Evolutionary conservation across 2,888 invertebrate genomes (phyloP), one percentile per base, ranked within the genome.

Genomic region (Drosophila nigritarsus): DNA sequence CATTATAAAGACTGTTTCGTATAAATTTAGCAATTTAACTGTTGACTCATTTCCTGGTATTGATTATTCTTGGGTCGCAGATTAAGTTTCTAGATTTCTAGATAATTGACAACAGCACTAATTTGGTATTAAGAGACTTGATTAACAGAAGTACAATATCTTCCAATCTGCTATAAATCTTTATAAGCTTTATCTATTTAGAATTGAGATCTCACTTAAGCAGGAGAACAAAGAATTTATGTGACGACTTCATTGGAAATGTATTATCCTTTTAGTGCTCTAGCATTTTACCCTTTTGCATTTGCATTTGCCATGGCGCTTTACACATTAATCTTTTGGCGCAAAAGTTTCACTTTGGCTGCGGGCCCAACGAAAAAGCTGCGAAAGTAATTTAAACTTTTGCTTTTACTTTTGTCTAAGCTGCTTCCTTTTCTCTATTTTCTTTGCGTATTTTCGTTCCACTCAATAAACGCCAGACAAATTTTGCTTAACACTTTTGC

Each of bases 331-430:
- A 88, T 85, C 88, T 88, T 74, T 68, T 65, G 78, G 69, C 71
- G 63, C 55, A 75, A 66, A 75, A 78, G 55, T 76, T 80, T 83
- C 64, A 71, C 71, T 67, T 63, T 80, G 66, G 70, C 80, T 55
- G 64, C 36, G 49, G 56, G 58, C 78, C 78, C 55, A 55, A 5
- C n/a, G 65, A 67, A 65, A 73, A 75, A 69, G 66, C 66, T 82
- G 74, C 67, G 61, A 86, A 86, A 86, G 88, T 86, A 86, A 86
- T 86, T 86, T 86, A 86, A 86, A 86, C 85, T 86, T 86, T 85
- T 78, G 69, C 83, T 83, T 83, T 88, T 86, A 80, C 88, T 75
- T 82, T 75, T 80, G 75, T 74, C 80, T 77, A 73, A 67, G 80
- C 69, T 58, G 50, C 54, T 75, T 32, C 64, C 29, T 67, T 72